Evolutionary conservation across 2,797 vertebrate genomes (phyloP).

Genomic region (Gymnoscopelus microlampas): DNA sequence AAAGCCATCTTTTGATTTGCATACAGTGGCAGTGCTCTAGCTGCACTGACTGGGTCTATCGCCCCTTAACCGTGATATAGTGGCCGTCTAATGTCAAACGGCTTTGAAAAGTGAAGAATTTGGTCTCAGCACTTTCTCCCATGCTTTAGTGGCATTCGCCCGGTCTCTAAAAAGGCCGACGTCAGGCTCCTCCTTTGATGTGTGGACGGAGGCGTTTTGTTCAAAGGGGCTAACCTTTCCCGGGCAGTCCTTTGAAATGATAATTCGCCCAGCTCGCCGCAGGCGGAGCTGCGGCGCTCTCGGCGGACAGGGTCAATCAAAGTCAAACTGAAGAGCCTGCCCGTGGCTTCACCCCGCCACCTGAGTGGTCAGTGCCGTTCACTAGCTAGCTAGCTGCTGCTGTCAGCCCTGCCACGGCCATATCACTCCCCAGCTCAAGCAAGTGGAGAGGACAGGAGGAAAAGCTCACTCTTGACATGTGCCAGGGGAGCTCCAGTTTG

Average conservation of each 20-base stretch:
- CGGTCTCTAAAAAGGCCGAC: constrained; percentile 63
- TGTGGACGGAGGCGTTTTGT: constrained; percentile 81
- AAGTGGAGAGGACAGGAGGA: constrained; percentile 32
- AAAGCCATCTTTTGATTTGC: constrained; percentile 54
- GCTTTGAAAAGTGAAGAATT: constrained; percentile 57
- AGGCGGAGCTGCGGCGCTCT: constrained; percentile 65
- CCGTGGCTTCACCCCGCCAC: constrained; percentile 47
- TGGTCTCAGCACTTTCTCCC: constrained; percentile 66
- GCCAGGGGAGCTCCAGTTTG: not conserved
- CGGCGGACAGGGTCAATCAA: constrained; percentile 77
- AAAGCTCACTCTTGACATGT: not conserved
- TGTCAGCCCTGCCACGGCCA: constrained; percentile 49
- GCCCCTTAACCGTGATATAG: constrained; percentile 43
- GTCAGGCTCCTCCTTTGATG: constrained; percentile 78
- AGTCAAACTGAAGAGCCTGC: constrained; percentile 75
- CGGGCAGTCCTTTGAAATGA: constrained; percentile 81
- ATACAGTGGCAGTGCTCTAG: constrained; percentile 40
- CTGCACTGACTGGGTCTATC: constrained; percentile 44
- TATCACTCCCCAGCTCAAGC: constrained; percentile 39
- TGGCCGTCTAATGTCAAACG: constrained; percentile 40
- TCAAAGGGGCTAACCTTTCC: constrained; percentile 84
- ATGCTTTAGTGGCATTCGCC: constrained; percentile 57
- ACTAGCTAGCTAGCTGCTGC: constrained; percentile 45
- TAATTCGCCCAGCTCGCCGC: constrained; percentile 74
- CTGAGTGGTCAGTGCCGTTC: constrained; percentile 43